phyloP scores from a whole-genome alignment of 2,797 vertebrate genomes.

The Smutsia gigantea region DNA sequence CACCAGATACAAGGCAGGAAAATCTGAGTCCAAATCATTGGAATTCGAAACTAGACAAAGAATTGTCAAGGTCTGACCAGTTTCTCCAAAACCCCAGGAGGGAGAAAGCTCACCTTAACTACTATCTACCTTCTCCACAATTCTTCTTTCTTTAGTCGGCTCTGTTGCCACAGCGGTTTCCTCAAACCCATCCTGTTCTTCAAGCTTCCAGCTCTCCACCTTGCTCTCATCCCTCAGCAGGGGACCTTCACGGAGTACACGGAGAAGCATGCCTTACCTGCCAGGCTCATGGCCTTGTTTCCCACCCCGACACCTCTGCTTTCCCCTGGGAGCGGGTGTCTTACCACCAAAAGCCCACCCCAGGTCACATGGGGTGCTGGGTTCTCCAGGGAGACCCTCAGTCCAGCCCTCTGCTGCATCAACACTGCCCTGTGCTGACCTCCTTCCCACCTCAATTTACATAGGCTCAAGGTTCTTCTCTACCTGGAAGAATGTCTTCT shows the following conservation, averaged over 20 bases:
- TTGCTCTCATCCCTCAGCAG: background rate
- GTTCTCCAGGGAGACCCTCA: background rate
- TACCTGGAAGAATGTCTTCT: background rate
- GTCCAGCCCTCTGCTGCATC: background rate
- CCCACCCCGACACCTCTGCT: background rate
- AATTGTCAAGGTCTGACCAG: background rate
- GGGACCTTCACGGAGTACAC: background rate
- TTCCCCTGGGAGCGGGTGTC: background rate
- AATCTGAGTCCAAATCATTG: background rate
- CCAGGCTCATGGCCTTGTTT: background rate
- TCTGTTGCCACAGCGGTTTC: background rate
- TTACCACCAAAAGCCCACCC: background rate
- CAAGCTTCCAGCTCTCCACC: background rate
- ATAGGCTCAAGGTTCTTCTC: background rate
- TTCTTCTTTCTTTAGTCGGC: background rate
- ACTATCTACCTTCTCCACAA: background rate
- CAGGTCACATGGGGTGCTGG: rapidly evolving
- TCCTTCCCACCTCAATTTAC: background rate
- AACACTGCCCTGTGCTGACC: background rate
- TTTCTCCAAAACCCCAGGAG: background rate
- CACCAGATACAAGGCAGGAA: background rate
- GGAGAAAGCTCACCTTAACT: background rate
- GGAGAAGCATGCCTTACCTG: background rate
- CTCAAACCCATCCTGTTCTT: background rate
- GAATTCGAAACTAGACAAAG: background rate